Evolutionary conservation across 2,113 vertebrate species (phyloP), one percentile per base, ranked within the genome.

Genomic region (Mionectes macconnelli): DNA sequence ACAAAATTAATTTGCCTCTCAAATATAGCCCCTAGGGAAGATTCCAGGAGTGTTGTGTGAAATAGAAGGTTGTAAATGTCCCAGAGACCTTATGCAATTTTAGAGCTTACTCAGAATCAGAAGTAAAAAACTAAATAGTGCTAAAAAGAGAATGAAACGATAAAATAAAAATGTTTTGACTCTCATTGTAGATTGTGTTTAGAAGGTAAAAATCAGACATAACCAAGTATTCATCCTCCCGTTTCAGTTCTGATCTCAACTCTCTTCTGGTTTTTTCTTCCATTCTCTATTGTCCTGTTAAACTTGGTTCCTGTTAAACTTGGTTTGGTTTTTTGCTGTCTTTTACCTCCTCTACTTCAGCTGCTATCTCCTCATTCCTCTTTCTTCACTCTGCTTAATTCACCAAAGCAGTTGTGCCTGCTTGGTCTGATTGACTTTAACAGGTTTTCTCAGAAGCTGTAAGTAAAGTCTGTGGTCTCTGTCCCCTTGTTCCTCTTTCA

Each of bases 1-100:
- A 75, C 74, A 91, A 83, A 94, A 95, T 92, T 94, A 66, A 91
- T 96, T 96, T 96, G 87, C 78, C 56, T 94, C 90, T 96, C 94
- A 94, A 87, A 94, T 83, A 55, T 13, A 63, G 44, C 50, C 90
- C 27, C 81, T 28, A 69, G 91, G 93, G 84, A 93, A 78, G 37
- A 89, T 83, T 55, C 30, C 57, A 69, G 62, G 81, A 93, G 79
- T 35, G 13, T 25, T 83, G 27, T 89, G 50, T 33, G 53, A 92
- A 94, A 94, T 70, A 90, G 77, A 63, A 90, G 35, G 66, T 45
- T 94, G 77, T 47, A 94, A 94, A 93, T 77, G 78, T 94, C 91
- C 89, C 20, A 77, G 68, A 94, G 78, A 94, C 35, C 39, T 90
- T 57, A 80, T 56, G 40, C 40, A 87, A 40, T 94, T 80, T 75